A percentile compares a stretch with the other conserved stretches of the same genome.
Conservation (phyloP, 1,140 invertebrate genomes). For the Acromyrmex heyeri region DNA sequence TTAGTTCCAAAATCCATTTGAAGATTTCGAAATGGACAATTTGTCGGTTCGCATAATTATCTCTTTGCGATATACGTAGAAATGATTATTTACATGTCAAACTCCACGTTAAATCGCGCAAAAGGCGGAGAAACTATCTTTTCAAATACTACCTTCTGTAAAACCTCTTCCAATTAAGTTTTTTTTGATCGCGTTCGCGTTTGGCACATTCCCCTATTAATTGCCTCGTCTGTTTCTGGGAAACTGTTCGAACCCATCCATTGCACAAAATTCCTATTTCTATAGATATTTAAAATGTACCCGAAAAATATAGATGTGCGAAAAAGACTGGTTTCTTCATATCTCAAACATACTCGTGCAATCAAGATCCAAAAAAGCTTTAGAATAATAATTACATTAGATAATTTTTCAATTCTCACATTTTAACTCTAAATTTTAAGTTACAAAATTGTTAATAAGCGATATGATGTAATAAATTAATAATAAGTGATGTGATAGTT, state of each 20-base stretch:
- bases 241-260: slow-evolving; percentile 27
- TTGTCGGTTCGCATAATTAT: slow-evolving; percentile 38
- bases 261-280: slow-evolving; percentile 40
- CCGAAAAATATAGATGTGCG: slow-evolving; percentile 4
- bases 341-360: not conserved
- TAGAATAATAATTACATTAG: not conserved
- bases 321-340: slow-evolving; percentile 11
- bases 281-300: slow-evolving; percentile 33
- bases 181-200: slow-evolving; percentile 42
- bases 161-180: slow-evolving; percentile 43
- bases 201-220: slow-evolving; percentile 46
- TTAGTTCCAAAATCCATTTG: not conserved
- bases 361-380: not conserved
- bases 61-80: slow-evolving; percentile 34
- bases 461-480: not conserved
- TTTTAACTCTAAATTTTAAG: slow-evolving; percentile 1
- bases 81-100: slow-evolving; percentile 35
- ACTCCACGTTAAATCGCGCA: slow-evolving; percentile 12
- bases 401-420: not conserved
- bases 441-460: slow-evolving; percentile 6
- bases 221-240: slow-evolving; percentile 39
- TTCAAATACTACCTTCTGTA: slow-evolving; percentile 39
- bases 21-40: not conserved
- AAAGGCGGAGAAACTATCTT: slow-evolving; percentile 41
- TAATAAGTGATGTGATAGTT: not conserved